A percentile compares a stretch with the other conserved stretches of the same genome.
phyloP scores from a whole-genome alignment of 2,888 invertebrate genomes.

The Pegoplata infirma region DNA sequence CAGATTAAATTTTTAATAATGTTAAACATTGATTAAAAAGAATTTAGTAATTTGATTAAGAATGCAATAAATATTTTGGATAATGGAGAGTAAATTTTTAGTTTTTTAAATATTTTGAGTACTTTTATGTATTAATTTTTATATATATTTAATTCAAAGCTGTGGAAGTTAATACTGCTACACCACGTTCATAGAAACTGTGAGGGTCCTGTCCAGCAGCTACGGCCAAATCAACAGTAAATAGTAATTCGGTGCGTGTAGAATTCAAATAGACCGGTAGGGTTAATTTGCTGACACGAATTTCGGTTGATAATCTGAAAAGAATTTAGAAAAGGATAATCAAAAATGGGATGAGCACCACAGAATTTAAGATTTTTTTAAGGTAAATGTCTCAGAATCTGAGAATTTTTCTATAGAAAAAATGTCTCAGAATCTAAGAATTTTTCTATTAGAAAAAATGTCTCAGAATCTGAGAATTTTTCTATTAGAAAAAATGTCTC shows the following conservation, averaged over 20 bases:
- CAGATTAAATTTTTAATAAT: background rate
- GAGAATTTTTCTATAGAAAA: too few species aligned
- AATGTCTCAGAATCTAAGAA: too few species aligned
- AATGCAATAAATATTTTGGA: background rate
- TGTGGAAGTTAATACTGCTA: slow-evolving; percentile 96
- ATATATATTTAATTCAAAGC: slow-evolving; percentile 84
- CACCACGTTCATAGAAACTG: slow-evolving; percentile 98
- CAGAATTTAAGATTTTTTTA: too few species aligned
- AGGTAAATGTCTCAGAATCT: too few species aligned
- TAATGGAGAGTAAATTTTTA: background rate
- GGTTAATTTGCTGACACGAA: slow-evolving; percentile 84
- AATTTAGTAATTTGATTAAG: background rate
- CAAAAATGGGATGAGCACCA: too few species aligned
- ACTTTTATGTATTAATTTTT: slow-evolving; percentile 2
- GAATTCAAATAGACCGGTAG: slow-evolving; percentile 98
- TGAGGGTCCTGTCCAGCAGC: slow-evolving; percentile 94
- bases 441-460: too few species aligned
- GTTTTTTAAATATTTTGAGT: slow-evolving; percentile 12
- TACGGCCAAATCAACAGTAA: slow-evolving; percentile 95
- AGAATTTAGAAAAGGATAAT: too few species aligned
- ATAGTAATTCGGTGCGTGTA: slow-evolving; percentile 94
- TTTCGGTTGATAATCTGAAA: slow-evolving; percentile 77
- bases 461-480: too few species aligned
- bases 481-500: too few species aligned
- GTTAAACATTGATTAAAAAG: background rate